These are phyloP conservation scores for Choreutis nemorana DNA, from an alignment of 2,888 invertebrate species.

Conservation along the genomic window DNA sequence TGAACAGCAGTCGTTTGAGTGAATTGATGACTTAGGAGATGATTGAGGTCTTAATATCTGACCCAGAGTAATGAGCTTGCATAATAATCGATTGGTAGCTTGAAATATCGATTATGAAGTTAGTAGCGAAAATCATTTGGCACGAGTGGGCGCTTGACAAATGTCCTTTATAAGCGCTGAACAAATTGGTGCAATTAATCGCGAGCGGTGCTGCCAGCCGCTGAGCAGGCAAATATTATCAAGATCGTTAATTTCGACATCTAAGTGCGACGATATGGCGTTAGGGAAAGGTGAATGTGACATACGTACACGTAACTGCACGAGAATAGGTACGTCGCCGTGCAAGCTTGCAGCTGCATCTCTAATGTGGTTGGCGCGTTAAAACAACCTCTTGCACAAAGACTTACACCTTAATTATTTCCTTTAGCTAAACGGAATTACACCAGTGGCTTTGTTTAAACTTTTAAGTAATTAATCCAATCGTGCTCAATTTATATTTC, in stretches of 20 bases:
- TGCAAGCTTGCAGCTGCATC: no score
- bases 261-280: slow-evolving; percentile 38
- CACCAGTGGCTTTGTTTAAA: slow-evolving; percentile 18
- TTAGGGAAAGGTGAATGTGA: slow-evolving; percentile 7
- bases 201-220: slow-evolving; percentile 47
- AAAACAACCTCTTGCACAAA: no score
- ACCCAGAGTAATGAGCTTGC: slow-evolving; percentile 32
- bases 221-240: slow-evolving; percentile 63
- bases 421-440: no score
- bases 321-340: no score
- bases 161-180: slow-evolving; percentile 60
- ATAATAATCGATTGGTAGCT: slow-evolving; percentile 44
- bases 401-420: no score
- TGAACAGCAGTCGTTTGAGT: slow-evolving; percentile 30
- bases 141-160: slow-evolving; percentile 53
- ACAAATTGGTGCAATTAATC: slow-evolving; percentile 64
- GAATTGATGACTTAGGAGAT: slow-evolving; percentile 39
- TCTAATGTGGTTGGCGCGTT: no score
- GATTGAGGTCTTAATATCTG: slow-evolving; percentile 37
- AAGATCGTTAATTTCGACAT: slow-evolving; percentile 62
- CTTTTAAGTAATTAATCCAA: slow-evolving; percentile 24
- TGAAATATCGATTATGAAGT: slow-evolving; percentile 58
- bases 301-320: no score
- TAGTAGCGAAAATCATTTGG: slow-evolving; percentile 55
- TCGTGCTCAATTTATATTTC: slow-evolving; percentile 19